These are phyloP conservation scores for Sebastolobus alascanus DNA, from an alignment of 2,797 vertebrate species.

Conservation along the genomic window DNA sequence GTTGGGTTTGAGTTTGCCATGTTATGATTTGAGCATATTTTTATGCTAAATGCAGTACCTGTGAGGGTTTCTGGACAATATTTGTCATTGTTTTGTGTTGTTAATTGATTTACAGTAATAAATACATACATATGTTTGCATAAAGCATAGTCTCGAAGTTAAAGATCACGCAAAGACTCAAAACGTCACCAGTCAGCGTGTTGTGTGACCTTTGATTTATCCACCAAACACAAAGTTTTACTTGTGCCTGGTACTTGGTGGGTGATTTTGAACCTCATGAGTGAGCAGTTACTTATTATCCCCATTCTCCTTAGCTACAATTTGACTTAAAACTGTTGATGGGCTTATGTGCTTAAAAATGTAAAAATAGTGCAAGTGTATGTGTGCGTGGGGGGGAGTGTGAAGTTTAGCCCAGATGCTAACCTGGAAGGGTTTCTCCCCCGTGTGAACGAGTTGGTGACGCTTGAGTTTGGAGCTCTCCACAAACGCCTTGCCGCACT, in stretches of 20 bases:
- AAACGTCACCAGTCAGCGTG: not conserved
- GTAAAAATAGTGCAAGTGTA: not conserved
- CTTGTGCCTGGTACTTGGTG: not conserved
- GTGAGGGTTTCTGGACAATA: too few species aligned
- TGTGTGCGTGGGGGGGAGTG: not conserved
- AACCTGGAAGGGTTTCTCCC: constrained; percentile 99
- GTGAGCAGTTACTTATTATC: constrained; percentile 14
- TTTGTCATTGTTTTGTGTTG: too few species aligned
- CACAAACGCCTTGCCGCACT: constrained; percentile 98
- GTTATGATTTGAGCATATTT: too few species aligned
- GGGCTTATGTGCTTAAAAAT: not conserved
- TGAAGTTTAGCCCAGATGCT: not conserved
- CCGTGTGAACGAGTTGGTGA: constrained; percentile 98
- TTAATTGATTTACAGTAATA: too few species aligned
- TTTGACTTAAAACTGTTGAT: constrained; percentile 13
- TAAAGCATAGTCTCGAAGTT: not conserved
- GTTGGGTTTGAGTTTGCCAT: too few species aligned
- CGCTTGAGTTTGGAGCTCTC: constrained; percentile 98
- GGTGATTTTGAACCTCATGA: not conserved
- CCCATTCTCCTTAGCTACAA: constrained; percentile 10
- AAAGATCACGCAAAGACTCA: not conserved
- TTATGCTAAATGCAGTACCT: too few species aligned
- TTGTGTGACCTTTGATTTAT: not conserved
- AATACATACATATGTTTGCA: too few species aligned
- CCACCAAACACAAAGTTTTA: not conserved